phyloP scores from a whole-genome alignment of 2,113 vertebrate species.

The Gambusia affinis region DNA sequence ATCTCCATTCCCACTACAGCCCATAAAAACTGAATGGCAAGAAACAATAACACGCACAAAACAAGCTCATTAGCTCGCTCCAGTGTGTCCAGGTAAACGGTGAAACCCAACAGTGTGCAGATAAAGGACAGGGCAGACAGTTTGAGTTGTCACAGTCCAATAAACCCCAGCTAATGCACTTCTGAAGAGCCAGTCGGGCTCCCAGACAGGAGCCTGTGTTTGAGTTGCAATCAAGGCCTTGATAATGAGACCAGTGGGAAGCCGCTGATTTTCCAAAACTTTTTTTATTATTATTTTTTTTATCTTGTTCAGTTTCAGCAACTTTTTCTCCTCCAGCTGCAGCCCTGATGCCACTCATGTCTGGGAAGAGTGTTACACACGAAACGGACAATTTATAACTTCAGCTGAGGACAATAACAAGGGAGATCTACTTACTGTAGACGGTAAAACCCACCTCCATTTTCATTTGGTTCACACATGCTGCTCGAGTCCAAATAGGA shows the following conservation, averaged over 20 bases:
- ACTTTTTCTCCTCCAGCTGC: slow-evolving; percentile 34
- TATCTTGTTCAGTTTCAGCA: slow-evolving; percentile 24
- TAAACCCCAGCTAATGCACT: slow-evolving; percentile 67
- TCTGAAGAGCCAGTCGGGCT: slow-evolving; percentile 41
- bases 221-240: slow-evolving; percentile 27
- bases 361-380: not conserved
- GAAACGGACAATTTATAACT: not conserved
- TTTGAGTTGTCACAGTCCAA: slow-evolving; percentile 52
- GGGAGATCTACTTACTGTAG: slow-evolving; percentile 36
- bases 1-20: slow-evolving; percentile 28
- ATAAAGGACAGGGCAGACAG: slow-evolving; percentile 64
- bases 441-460: slow-evolving; percentile 28
- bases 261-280: slow-evolving; percentile 21
- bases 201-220: slow-evolving; percentile 19
- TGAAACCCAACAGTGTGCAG: slow-evolving; percentile 37
- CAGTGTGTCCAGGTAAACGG: slow-evolving; percentile 68
- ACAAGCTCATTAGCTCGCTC: slow-evolving; percentile 66
- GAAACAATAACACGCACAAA: slow-evolving; percentile 67
- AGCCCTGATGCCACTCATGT: slow-evolving; percentile 1
- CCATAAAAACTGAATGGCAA: slow-evolving; percentile 77
- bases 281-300: slow-evolving; percentile 36
- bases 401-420: not conserved
- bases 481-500: slow-evolving; percentile 32
- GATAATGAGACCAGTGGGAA: slow-evolving; percentile 39
- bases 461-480: slow-evolving; percentile 57